Evolutionary conservation across 2,797 vertebrate genomes (phyloP).

Genomic region (Diplodus sargus): DNA sequence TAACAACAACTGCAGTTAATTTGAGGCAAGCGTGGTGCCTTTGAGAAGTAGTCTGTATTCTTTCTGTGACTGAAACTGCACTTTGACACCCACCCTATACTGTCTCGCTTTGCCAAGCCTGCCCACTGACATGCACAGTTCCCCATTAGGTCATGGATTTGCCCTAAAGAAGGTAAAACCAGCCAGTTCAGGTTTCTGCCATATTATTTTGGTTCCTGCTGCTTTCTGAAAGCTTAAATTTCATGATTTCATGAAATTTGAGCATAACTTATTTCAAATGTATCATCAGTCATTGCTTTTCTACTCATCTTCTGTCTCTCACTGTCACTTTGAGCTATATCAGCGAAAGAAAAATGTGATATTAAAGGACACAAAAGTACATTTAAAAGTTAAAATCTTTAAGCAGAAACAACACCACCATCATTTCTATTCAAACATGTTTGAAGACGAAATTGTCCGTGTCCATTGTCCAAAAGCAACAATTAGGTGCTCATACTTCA

Average conservation of each 20-base stretch:
- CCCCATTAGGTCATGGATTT: conserved; percentile 24
- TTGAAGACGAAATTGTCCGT: not conserved
- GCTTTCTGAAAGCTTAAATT: not conserved
- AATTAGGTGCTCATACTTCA: not conserved
- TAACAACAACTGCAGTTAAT: conserved; percentile 26
- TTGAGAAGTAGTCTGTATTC: conserved; percentile 5
- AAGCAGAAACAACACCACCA: not conserved
- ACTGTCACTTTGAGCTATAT: not conserved
- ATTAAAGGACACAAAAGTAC: not conserved
- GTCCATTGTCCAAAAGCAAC: not conserved
- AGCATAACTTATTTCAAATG: no score
- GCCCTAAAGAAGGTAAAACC: conserved; percentile 14
- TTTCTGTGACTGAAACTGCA: conserved; percentile 17
- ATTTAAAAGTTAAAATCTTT: not conserved
- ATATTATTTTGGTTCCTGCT: conserved; percentile 1
- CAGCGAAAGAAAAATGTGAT: not conserved
- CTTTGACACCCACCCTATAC: conserved; percentile 3
- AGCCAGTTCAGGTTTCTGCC: not conserved
- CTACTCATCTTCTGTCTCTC: not conserved
- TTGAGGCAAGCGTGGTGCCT: not conserved
- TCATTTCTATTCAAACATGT: not conserved
- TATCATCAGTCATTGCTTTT: no score
- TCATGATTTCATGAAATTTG: not conserved
- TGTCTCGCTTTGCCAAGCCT: conserved; percentile 5
- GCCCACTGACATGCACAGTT: conserved; percentile 4